Conservation (phyloP, 2,888 invertebrate genomes). For the Ormia ochracea region DNA sequence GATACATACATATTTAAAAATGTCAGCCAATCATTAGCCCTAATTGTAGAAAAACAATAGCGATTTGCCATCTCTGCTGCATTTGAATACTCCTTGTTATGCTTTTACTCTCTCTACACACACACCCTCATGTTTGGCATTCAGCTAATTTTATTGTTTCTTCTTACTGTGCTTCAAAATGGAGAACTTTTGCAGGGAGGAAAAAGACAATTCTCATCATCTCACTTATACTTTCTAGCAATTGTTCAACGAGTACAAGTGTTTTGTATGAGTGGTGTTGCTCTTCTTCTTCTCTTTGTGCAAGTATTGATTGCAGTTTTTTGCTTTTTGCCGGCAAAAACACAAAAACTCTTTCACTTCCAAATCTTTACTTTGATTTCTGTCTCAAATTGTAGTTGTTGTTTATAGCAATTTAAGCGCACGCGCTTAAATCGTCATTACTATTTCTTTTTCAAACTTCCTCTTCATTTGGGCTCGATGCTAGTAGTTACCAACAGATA, state of each 20-base stretch:
- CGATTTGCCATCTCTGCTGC: not conserved
- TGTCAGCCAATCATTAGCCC: too few relatives aligned
- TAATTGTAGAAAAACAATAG: not conserved
- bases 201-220: constrained; percentile 32
- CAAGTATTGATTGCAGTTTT: constrained; percentile 54
- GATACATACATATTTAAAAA: too few relatives aligned
- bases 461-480: constrained; percentile 6
- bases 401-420: constrained; percentile 38
- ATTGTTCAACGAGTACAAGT: not conserved
- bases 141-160: not conserved
- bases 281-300: not conserved
- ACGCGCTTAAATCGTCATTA: constrained; percentile 47
- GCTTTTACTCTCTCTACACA: not conserved
- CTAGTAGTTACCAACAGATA: constrained; percentile 47
- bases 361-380: constrained; percentile 51
- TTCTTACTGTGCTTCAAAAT: constrained; percentile 19
- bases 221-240: constrained; percentile 50
- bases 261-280: not conserved
- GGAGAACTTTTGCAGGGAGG: not conserved
- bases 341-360: constrained; percentile 39
- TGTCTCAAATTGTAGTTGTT: constrained; percentile 14
- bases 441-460: not conserved
- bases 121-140: constrained; percentile 38
- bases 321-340: constrained; percentile 54
- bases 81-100: not conserved